These are phyloP conservation scores for Syngnathus typhle DNA, from an alignment of 2,113 vertebrate species.

Conservation along the genomic window DNA sequence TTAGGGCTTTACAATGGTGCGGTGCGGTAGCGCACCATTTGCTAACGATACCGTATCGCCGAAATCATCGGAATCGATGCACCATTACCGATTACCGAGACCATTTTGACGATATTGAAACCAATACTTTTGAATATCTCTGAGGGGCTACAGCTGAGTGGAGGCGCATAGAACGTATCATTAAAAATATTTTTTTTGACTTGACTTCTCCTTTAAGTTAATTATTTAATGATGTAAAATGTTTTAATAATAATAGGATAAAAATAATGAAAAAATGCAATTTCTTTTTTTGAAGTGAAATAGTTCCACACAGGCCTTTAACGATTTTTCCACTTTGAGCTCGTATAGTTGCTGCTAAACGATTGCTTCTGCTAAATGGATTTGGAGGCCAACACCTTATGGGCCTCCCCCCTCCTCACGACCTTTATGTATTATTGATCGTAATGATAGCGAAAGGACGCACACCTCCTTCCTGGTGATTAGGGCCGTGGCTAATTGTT, in stretches of 20 bases:
- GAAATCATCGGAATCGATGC: neutral
- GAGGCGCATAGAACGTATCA: too few species aligned
- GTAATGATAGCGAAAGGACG: constrained; percentile 4
- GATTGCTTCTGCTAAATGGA: neutral
- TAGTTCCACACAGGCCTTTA: too few species aligned
- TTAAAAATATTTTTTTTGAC: too few species aligned
- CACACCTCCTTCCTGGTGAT: constrained; percentile 6
- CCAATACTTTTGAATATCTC: neutral
- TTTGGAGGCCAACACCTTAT: neutral
- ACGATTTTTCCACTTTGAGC: too few species aligned
- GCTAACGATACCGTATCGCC: too few species aligned
- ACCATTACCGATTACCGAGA: neutral
- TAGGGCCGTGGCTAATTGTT: constrained; percentile 29
- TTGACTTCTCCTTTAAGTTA: too few species aligned
- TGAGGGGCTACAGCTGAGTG: too few species aligned
- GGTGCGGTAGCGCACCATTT: neutral
- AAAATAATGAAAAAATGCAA: too few species aligned
- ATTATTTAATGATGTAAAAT: too few species aligned
- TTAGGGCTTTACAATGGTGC: neutral
- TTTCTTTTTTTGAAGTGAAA: too few species aligned
- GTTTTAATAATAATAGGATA: too few species aligned
- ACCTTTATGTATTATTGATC: constrained; percentile 19
- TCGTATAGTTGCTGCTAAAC: neutral
- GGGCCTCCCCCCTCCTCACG: neutral
- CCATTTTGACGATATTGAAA: neutral